Conservation (phyloP, 2,888 invertebrate genomes). For the Auanema sp. region DNA sequence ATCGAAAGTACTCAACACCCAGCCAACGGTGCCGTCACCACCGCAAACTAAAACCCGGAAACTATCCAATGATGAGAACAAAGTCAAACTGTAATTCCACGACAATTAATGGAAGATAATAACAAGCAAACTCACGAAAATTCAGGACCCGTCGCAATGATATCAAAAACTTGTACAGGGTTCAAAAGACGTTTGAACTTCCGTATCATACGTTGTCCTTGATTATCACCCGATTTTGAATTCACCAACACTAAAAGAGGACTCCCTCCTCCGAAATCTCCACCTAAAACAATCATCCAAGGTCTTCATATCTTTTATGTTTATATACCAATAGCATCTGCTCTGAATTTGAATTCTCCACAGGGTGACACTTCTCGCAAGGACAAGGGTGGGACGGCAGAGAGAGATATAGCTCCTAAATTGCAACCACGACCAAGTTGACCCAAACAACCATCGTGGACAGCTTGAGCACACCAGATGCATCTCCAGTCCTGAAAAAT, state of each 20-base stretch:
- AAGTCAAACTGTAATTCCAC: conserved; percentile 72
- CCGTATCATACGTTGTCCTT: conserved; percentile 90
- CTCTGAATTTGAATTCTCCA: conserved; percentile 27
- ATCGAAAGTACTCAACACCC: conserved; percentile 95
- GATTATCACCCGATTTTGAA: conserved; percentile 96
- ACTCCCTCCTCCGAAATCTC: conserved; percentile 40
- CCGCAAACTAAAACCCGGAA: conserved; percentile 94
- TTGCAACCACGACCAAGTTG: conserved; percentile 81
- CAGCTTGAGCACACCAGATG: conserved; percentile 87
- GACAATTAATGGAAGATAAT: not conserved
- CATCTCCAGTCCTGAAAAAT: conserved; percentile 86
- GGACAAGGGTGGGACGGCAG: conserved; percentile 89
- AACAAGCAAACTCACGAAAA: conserved; percentile 78
- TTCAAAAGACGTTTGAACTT: conserved; percentile 88
- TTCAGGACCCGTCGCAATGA: conserved; percentile 81
- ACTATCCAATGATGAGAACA: conserved; percentile 92
- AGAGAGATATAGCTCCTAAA: conserved; percentile 84
- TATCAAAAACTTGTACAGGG: conserved; percentile 95
- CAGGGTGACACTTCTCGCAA: conserved; percentile 66
- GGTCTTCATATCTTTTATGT: conserved; percentile 2
- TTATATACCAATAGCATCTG: conserved; percentile 36
- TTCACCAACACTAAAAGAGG: conserved; percentile 95
- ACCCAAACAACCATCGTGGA: conserved; percentile 67
- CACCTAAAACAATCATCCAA: conserved; percentile 21
- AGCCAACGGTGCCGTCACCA: conserved; percentile 94